phyloP scores from a whole-genome alignment of 2,888 invertebrate species.

The Crepidodera aurea region DNA sequence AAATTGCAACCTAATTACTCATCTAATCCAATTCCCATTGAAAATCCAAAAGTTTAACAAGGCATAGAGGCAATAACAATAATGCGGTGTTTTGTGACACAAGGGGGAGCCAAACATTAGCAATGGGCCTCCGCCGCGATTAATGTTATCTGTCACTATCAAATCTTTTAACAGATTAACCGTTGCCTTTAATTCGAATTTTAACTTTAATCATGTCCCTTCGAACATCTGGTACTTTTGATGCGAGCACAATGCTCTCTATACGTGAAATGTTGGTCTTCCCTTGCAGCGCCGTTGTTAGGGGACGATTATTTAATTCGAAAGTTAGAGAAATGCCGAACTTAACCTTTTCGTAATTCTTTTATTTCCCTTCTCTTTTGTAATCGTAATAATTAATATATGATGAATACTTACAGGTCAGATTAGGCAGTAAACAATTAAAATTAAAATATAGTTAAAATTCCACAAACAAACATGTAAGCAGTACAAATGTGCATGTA shows the following conservation, averaged over 20 bases:
- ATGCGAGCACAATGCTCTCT: slow-evolving; percentile 49
- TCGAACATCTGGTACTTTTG: slow-evolving; percentile 59
- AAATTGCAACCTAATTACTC: slow-evolving; percentile 8
- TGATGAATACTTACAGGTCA: no score
- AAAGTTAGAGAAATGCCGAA: background rate
- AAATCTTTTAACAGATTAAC: slow-evolving; percentile 56
- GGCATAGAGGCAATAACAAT: slow-evolving; percentile 36
- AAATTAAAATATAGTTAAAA: no score
- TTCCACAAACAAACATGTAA: no score
- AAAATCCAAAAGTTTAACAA: slow-evolving; percentile 20
- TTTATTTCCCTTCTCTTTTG: no score
- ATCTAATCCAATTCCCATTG: slow-evolving; percentile 6
- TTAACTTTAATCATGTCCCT: slow-evolving; percentile 60
- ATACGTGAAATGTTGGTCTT: slow-evolving; percentile 42
- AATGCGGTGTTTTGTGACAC: slow-evolving; percentile 34
- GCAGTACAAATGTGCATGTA: no score
- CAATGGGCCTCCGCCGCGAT: slow-evolving; percentile 44
- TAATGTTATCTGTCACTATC: slow-evolving; percentile 59
- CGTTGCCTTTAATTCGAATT: slow-evolving; percentile 59
- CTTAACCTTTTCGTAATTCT: no score
- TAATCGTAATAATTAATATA: no score
- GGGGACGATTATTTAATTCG: background rate
- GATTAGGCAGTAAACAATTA: no score
- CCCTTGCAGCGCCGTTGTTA: background rate
- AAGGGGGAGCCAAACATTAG: slow-evolving; percentile 45